phyloP scores from a whole-genome alignment of 2,113 vertebrate species.

The Caracal caracal region DNA sequence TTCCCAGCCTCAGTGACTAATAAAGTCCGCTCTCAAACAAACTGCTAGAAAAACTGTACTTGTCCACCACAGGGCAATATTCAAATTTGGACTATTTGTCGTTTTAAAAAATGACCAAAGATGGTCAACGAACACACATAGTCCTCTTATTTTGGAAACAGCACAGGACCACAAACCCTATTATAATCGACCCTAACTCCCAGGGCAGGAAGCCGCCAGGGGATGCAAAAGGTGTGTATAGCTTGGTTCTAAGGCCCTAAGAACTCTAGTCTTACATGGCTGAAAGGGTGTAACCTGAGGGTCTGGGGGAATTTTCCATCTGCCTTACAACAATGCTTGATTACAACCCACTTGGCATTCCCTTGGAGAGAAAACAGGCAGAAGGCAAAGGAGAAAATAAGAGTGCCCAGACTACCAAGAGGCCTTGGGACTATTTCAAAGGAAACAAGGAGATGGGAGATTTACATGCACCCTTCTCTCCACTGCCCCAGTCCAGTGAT shows the following conservation, averaged over 20 bases:
- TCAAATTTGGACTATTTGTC: not conserved
- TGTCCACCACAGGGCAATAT: not conserved
- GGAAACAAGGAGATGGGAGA: not conserved
- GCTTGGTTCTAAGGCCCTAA: not conserved
- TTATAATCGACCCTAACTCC: not conserved
- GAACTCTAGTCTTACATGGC: not conserved
- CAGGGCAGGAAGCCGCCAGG: rapidly evolving
- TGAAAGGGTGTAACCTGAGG: not conserved
- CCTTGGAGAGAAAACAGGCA: not conserved
- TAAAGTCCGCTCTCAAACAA: not conserved
- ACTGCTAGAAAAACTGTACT: not conserved
- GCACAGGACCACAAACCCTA: not conserved
- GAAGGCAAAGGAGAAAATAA: not conserved
- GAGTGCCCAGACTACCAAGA: not conserved
- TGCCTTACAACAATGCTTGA: not conserved
- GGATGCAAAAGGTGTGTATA: not conserved
- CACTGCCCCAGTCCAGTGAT: rapidly evolving
- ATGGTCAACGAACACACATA: not conserved
- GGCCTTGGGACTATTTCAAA: not conserved
- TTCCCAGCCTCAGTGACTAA: not conserved
- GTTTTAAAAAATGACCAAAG: not conserved
- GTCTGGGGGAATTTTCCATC: not conserved
- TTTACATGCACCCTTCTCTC: rapidly evolving
- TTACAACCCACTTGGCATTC: not conserved
- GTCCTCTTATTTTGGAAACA: not conserved